Evolutionary conservation across 2,888 invertebrate genomes (phyloP), one percentile per base, ranked within the genome.

Genomic region (Electrophaes corylata): DNA sequence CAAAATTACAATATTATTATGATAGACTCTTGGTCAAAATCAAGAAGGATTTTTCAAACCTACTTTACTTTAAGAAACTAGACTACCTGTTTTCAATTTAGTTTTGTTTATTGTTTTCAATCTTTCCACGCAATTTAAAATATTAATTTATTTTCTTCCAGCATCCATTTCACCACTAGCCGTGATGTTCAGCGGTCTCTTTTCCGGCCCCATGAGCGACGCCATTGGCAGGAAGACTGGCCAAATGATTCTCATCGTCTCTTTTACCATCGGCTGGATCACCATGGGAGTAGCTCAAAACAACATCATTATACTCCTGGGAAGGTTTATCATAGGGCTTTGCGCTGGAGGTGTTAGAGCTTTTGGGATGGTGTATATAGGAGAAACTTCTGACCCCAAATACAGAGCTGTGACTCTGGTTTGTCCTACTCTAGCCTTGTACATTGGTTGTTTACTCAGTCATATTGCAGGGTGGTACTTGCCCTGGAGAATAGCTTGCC

Each of bases 331-430:
- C 3, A 72, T 75, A 1, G 84, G 84, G 0, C 2, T 83, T 0
- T 72, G 73, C 26, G 64, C 72, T 0, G 84, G 84, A 12, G 70
- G 80, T 1, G 64, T 69, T 3, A 76, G 78, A 59, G 72, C 84
- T 3, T 55, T 75, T 5, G 54, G 56, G 47, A 62, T 79, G 58
- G 81, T 84, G 0, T 85, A 81, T 49, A 62, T 84, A 1, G 75
- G 81, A 46, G 85, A 85, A 71, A 60, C 79, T 6, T 71, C 78
- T 0, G 78, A 78, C 11, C 84, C 85, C 0, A 81, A 79, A 57
- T 75, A 78, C 45, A 75, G 85, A 70, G 64, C 72, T 0, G 57
- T 76, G 0, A 67, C 76, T 0, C 63, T 84, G 1, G 69, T 79
- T 20, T 69, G 68, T 2, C 76, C 77, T 1, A 69, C 78, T 1